Base-by-base conservation (phyloP, 2,113 vertebrate genomes). In the Ellobius talpinus region DNA sequence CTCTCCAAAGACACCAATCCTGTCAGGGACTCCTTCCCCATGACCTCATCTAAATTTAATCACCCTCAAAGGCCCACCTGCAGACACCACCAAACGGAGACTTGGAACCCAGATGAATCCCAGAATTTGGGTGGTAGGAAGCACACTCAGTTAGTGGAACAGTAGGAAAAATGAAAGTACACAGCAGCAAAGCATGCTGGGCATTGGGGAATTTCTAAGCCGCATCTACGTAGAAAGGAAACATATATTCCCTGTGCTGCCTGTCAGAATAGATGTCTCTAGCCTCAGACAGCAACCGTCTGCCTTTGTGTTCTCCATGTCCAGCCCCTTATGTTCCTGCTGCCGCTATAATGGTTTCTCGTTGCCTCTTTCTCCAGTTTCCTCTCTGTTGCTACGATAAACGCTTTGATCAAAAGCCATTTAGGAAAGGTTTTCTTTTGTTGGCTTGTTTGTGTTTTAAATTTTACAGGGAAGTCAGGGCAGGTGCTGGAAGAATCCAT, bases 191-290 rank as follows among this genome's bases (percentile, higher is more conserved):
- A 23, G 14, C 0, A 7, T 26, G 8, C 39, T 36, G 7, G 42
- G 21, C 0, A 0, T 3, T 3, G 14, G 42, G 17, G 14, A 36
- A 33, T 8, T 5, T 47, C 19, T 24, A 0, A 14, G 26, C 11
- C 4, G 33, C n/a, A 3, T 65, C 65, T 65, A 0, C 33, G 24
- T 5, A 29, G 58, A 16, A 1, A 13, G 81, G 12, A 31, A 24
- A 72, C 16, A 21, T 50, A 45, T 12, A 33, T 58, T 14, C 19
- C 26, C 16, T 33, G 17, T 72, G 74, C 42, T 1, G 0, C 24
- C 36, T 29, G 4, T 8, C 39, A 29, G 19, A 21, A 9, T 17
- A 70, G 76, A 50, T 3, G 10, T 42, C 31, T 24, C 29, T 45
- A 7, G 42, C 42, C 24, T 65, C 6, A 8, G 16, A 1, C 1